Evolutionary conservation across 1,140 invertebrate genomes (phyloP), one percentile per base, ranked within the genome.

Genomic region (Aphaenogaster rudis): DNA sequence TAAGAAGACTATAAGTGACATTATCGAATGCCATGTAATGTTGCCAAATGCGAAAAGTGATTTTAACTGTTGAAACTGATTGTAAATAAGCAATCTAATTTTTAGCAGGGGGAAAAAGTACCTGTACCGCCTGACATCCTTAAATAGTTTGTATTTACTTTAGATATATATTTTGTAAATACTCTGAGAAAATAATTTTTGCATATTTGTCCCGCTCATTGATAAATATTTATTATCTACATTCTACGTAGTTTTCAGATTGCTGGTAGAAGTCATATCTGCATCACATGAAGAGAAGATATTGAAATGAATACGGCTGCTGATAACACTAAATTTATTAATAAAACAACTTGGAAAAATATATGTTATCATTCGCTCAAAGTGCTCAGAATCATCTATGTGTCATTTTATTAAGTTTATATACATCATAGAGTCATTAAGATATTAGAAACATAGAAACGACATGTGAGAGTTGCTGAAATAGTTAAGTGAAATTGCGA

Each of bases 251-350:
- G 42, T 78, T 33, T 11, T 0, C 2, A 63, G 33, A 9, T 1
- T 5, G 15, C 4, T 15, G 77, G n/a, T 7, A 39, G n/a, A 71
- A 33, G 13, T 54, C 15, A 42, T 21, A 21, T 57, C 4, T 36
- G 33, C 0, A 36, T 39, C 9, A 36, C 15, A n/a, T 17, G 0
- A 15, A 36, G 17, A 21, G 17, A 54, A n/a, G 33, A 52, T 7
- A 28, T 72, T 36, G 15, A 36, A 52, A 52, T 3, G 4, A 33
- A 36, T 9, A 39, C 11, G 2, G 45, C 28, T 36, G 7, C 15
- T 36, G 48, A 74, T 69, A 74, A 72, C 3, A 67, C 13, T 71
- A 50, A 33, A 72, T 72, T 21, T 21, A 21, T 21, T 21, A 21
- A 0, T 21, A 72, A 72, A 72, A n/a, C 13, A 1, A 50, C 5